Conservation (phyloP, 2,797 vertebrate species). For the Bradypus variegatus region DNA sequence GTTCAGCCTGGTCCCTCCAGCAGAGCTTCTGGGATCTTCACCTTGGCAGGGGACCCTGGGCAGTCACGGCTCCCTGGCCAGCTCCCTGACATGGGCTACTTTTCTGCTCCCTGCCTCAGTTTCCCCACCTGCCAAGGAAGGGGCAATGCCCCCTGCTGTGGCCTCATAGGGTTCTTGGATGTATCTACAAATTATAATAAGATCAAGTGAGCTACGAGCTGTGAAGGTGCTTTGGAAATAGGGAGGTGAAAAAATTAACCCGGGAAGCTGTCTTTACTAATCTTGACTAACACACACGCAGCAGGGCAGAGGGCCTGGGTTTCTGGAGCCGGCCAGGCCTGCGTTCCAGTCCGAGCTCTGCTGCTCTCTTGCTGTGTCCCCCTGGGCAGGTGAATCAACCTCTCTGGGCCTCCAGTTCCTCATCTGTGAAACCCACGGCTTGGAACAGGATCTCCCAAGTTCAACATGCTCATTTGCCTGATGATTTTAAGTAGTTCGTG, state of each 20-base stretch:
- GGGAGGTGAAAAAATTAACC: background rate
- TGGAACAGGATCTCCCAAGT: background rate
- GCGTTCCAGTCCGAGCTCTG: background rate
- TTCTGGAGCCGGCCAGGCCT: background rate
- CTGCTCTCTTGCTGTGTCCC: background rate
- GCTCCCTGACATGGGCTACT: background rate
- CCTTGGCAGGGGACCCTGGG: conserved; percentile 24
- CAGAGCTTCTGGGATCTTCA: conserved; percentile 2
- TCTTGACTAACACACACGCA: background rate
- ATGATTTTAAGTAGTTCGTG: background rate
- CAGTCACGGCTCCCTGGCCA: background rate
- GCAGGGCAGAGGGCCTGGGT: background rate
- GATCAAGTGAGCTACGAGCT: background rate
- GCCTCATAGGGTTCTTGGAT: background rate
- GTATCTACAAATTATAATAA: background rate
- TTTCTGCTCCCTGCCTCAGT: conserved; percentile 25
- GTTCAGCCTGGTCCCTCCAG: conserved; percentile 1
- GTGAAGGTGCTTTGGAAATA: background rate
- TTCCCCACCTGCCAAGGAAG: conserved; percentile 31
- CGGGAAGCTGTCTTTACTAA: background rate
- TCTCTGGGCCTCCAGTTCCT: background rate
- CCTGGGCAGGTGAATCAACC: background rate
- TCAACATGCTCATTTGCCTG: background rate
- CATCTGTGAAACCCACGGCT: background rate
- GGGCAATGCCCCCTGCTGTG: background rate